Evolutionary conservation across 2,113 vertebrate genomes (phyloP), one percentile per base, ranked within the genome.

Genomic region (Malurus melanocephalus): DNA sequence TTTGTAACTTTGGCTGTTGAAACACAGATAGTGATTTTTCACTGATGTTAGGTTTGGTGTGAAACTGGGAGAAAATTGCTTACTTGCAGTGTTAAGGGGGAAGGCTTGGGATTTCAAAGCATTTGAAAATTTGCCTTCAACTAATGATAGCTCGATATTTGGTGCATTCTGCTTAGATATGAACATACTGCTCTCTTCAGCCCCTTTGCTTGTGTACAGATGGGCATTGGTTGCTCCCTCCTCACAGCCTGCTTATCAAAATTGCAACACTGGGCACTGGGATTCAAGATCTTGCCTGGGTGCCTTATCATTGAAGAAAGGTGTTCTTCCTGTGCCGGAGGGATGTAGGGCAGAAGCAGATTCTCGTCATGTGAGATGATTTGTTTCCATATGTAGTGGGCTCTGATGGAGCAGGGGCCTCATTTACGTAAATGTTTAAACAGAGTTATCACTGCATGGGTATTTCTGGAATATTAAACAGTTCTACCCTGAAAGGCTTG

Each of bases 391-490:
- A 14, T 0, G 2, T 7, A 38, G 43, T 38, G 33, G 20, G 23
- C 30, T 62, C 23, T 46, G 66, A 59, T 79, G 52, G 21, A 82
- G 20, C 30, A 43, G 35, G 23, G 20, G 42, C 30, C 43, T 81
- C 43, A 14, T 45, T 79, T 60, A 46, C 8, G 27, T 89, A 68
- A 89, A 85, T 72, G 27, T 85, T 94, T 87, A 64, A 89, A 59
- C 40, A 55, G 28, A 81, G 30, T 82, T 91, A 87, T 75, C 20
- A 22, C 45, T 71, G 43, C 23, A 43, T 48, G 26, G 2, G 2
- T 89, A 43, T 85, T 91, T 93, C 53, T 89, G 35, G 79, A 82
- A 48, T 87, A 82, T 56, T 72, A 72, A 93, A 24, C 7, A n/a
- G 40, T 24, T 89, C 7, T 60, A 17, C 16, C 79, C 14, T 4